Percentiles rank a stretch among this genome's conserved stretches.
These are phyloP conservation scores for Stegastes partitus DNA, from an alignment of 2,113 vertebrate genomes.

Conservation along the genomic window DNA sequence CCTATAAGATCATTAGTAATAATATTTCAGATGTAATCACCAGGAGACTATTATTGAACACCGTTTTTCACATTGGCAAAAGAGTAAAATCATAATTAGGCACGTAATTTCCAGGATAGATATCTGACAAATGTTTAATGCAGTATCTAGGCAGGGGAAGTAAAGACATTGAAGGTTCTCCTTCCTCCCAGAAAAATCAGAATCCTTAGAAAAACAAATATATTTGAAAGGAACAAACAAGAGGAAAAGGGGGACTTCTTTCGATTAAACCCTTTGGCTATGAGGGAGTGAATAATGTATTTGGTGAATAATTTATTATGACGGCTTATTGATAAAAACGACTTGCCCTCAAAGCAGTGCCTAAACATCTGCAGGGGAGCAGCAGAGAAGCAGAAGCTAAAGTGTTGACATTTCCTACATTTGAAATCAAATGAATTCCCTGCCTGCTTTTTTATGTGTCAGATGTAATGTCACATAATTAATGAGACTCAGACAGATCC, in stretches of 20 bases:
- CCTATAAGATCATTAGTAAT: slow-evolving; percentile 64
- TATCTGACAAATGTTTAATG: slow-evolving; percentile 7
- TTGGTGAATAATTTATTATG: slow-evolving; percentile 64
- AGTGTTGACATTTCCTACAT: background rate
- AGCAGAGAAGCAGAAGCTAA: slow-evolving; percentile 9
- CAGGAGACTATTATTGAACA: slow-evolving; percentile 58
- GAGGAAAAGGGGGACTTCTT: background rate
- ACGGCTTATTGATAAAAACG: slow-evolving; percentile 58
- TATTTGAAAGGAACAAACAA: slow-evolving; percentile 32
- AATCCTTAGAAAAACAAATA: slow-evolving; percentile 20
- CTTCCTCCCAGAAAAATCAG: slow-evolving; percentile 17
- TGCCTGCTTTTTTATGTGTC: background rate
- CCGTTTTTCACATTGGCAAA: slow-evolving; percentile 36
- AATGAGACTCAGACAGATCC: slow-evolving; percentile 3
- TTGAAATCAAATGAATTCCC: slow-evolving; percentile 24
- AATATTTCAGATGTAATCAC: slow-evolving; percentile 71
- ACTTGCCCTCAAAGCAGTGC: background rate
- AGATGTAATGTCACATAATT: slow-evolving; percentile 21
- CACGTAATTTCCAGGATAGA: slow-evolving; percentile 28
- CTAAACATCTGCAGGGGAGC: slow-evolving; percentile 46
- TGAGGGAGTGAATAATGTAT: slow-evolving; percentile 53
- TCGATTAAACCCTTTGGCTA: slow-evolving; percentile 45
- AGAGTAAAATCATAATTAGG: slow-evolving; percentile 63
- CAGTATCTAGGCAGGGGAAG: background rate
- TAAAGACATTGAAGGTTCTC: background rate